Evolutionary conservation across 92 coral and sea anemone species (phyloP).

Genomic region (Muricea muricata): DNA sequence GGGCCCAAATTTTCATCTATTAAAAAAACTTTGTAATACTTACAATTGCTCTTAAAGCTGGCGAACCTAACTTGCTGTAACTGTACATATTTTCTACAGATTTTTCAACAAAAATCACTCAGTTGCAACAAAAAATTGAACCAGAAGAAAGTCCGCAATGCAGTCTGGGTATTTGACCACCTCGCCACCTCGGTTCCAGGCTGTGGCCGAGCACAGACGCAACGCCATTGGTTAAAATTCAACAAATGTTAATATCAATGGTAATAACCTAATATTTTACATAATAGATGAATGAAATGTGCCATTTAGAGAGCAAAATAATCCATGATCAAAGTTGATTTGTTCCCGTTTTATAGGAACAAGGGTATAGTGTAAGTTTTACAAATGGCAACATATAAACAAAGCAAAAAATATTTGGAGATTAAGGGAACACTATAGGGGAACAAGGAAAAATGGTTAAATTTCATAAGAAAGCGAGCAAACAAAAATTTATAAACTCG

Average conservation of each 20-base stretch:
- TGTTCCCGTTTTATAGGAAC: too few species aligned
- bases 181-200: slow-evolving; percentile 5
- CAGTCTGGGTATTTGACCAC: slow-evolving; percentile 60
- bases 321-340: too few species aligned
- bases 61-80: slow-evolving; percentile 95
- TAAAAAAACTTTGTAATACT: slow-evolving; percentile 44
- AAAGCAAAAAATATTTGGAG: too few species aligned
- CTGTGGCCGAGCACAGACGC: not conserved
- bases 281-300: too few species aligned
- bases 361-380: too few species aligned
- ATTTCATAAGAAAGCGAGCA: too few species aligned
- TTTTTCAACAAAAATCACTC: slow-evolving; percentile 65
- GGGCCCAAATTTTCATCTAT: not conserved
- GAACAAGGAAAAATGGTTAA: too few species aligned
- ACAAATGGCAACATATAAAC: too few species aligned
- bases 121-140: slow-evolving; percentile 91
- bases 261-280: not conserved
- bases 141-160: slow-evolving; percentile 76
- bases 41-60: slow-evolving; percentile 87
- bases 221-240: not conserved
- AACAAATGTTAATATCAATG: not conserved
- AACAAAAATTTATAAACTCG: too few species aligned
- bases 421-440: too few species aligned
- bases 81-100: slow-evolving; percentile 83
- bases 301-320: too few species aligned